Base-by-base conservation (phyloP, 2,888 invertebrate genomes). In the Caenorhabditis wallacei region DNA sequence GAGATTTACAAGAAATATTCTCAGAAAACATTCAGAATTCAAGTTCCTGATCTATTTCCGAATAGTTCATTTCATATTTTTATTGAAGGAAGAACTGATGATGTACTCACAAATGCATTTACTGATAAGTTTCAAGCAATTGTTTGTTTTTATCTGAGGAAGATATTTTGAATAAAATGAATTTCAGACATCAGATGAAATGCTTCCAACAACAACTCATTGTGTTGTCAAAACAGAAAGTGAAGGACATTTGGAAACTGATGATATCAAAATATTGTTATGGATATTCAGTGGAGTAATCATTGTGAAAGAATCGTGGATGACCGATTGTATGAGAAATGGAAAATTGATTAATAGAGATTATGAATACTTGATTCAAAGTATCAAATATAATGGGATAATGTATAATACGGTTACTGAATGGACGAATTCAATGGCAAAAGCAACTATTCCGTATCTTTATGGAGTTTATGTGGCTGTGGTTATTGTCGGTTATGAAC, bases 261-360 rank as follows among this genome's bases (percentile, higher is more conserved):
- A 64, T 18, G 51, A 64, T 48, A 3, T 64, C 26, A 51, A 64
- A 20, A 5, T 64, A 5, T 18, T 64, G 2, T 11, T 64, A 16
- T 64, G 64, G 64, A 51, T 64, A 13, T 51, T 64, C 48, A 51
- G 18, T 30, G 64, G 64, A 51, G 64, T 51, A 1, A 64, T 64
- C 1, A 64, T 64, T 11, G 48, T 64, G 13, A 64, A 48, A 64
- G 64, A 64, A 5, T n/a, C 64, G 7, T 64, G 64, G 64, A 64
- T 64, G 64, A 64, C n/a, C 3, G 64, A 64, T 11, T 64, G 64
- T 35, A 16, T 64, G 30, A 51, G 48, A 30, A 35, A 64, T 51
- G 51, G 48, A 13, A n/a, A 51, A 18, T 0, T 30, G 1, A 64
- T 64, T 40, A 4, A 64, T 35, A 43, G 30, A 1, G 64, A 64